Evolutionary conservation across 2,113 vertebrate genomes (phyloP).

Genomic region (human (Homo sapiens)): DNA sequence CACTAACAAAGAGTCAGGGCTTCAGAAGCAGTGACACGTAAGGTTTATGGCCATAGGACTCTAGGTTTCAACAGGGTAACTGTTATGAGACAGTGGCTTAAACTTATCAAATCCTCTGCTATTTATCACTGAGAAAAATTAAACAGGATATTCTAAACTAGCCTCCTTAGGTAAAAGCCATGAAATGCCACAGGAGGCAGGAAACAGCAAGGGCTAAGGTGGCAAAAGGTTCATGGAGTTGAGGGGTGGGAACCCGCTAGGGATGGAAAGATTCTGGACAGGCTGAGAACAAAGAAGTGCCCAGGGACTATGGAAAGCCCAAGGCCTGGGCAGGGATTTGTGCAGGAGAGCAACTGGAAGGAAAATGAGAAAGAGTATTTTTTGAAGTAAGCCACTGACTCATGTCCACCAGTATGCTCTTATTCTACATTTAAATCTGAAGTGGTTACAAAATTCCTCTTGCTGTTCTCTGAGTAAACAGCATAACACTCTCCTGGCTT

Average conservation of each 20-base stretch:
- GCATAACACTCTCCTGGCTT: background rate
- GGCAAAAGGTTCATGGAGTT: background rate
- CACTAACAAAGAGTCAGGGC: background rate
- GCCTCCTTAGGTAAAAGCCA: background rate
- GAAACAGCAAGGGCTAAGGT: background rate
- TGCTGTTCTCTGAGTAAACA: background rate
- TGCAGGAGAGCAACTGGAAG: background rate
- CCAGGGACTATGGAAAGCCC: background rate
- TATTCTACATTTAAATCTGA: background rate
- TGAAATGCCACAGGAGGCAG: background rate
- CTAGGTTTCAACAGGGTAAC: background rate
- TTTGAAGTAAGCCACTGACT: background rate
- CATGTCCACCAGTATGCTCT: background rate
- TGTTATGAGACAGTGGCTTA: background rate
- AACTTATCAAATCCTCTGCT: background rate
- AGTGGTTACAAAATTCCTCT: background rate
- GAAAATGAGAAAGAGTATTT: background rate
- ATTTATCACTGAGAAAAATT: conserved; percentile 11
- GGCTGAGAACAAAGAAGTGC: background rate
- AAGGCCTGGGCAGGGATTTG: background rate
- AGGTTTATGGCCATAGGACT: background rate
- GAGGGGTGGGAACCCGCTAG: background rate
- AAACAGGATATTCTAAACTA: background rate
- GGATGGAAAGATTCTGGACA: background rate
- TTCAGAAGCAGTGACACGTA: background rate